Evolutionary conservation across 2,888 invertebrate genomes (phyloP).

Genomic region (Clunio marinus): DNA sequence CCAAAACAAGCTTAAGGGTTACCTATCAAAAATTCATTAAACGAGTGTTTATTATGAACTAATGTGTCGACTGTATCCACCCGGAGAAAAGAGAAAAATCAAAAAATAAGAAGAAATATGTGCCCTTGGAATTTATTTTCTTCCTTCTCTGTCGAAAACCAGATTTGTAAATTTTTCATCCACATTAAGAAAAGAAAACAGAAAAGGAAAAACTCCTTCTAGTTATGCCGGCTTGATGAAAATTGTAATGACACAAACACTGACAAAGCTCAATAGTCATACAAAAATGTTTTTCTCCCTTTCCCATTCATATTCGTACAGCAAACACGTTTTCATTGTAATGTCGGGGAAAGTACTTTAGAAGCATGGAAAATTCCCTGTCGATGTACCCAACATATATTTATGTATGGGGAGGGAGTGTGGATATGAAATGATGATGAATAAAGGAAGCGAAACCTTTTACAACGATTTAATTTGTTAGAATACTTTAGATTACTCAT

Average conservation of each 20-base stretch:
- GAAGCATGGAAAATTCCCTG: not conserved
- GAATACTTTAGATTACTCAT: constrained; percentile 29
- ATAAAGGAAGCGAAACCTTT: not conserved
- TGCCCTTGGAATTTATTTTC: constrained; percentile 10
- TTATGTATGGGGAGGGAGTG: not conserved
- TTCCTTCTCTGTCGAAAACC: not conserved
- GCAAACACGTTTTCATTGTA: not conserved
- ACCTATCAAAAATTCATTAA: constrained; percentile 12
- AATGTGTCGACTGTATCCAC: too few relatives aligned
- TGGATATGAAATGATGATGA: not conserved
- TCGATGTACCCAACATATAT: not conserved
- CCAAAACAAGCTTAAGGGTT: not conserved
- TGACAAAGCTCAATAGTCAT: too few relatives aligned
- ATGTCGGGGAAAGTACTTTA: too few relatives aligned
- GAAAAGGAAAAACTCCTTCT: constrained; percentile 2
- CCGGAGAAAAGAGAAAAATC: too few relatives aligned
- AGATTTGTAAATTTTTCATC: too few relatives aligned
- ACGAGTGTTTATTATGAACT: too few relatives aligned
- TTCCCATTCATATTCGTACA: not conserved
- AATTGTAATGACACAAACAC: not conserved
- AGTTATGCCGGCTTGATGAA: constrained; percentile 6
- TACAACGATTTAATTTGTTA: constrained; percentile 32
- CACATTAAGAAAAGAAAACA: too few relatives aligned
- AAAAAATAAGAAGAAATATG: too few relatives aligned
- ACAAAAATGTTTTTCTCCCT: not conserved